Percentiles rank a stretch among this genome's conserved stretches.
Evolutionary conservation across 2,888 invertebrate genomes (phyloP).

Genomic region (Girardia tigrina): DNA sequence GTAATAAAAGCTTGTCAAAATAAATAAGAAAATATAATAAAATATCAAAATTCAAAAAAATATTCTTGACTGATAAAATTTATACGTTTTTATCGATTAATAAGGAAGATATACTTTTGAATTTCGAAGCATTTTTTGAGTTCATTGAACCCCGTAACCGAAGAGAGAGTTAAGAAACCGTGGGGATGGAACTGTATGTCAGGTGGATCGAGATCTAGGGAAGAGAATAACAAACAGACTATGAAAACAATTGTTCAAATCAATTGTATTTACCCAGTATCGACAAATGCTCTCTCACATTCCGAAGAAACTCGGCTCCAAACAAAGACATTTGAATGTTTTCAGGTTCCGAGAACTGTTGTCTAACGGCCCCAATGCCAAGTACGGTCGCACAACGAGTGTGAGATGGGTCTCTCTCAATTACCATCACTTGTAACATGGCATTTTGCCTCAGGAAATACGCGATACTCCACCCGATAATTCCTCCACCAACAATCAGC

Average conservation of each 20-base stretch:
- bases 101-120: too few relatives aligned
- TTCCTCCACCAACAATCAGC: slow-evolving; percentile 71
- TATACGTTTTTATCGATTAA: too few relatives aligned
- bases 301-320: slow-evolving; percentile 73
- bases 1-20: too few relatives aligned
- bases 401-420: slow-evolving; percentile 69
- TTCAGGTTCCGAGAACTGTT: slow-evolving; percentile 81
- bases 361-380: slow-evolving; percentile 71
- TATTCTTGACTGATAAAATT: too few relatives aligned
- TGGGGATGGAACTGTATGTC: slow-evolving; percentile 65
- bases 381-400: slow-evolving; percentile 58
- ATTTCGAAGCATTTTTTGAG: slow-evolving; percentile 3
- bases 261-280: slow-evolving; percentile 48
- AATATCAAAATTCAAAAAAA: too few relatives aligned
- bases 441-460: slow-evolving; percentile 69
- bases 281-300: slow-evolving; percentile 54
- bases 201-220: slow-evolving; percentile 34
- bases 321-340: slow-evolving; percentile 78
- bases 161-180: slow-evolving; percentile 72
- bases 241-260: too few relatives aligned
- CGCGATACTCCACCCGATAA: slow-evolving; percentile 75
- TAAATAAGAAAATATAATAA: too few relatives aligned
- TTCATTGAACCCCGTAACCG: slow-evolving; percentile 52
- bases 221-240: too few relatives aligned
- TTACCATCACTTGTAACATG: slow-evolving; percentile 63